Conservation (phyloP, 2,888 invertebrate species). For the Petrolisthes cinctipes region DNA sequence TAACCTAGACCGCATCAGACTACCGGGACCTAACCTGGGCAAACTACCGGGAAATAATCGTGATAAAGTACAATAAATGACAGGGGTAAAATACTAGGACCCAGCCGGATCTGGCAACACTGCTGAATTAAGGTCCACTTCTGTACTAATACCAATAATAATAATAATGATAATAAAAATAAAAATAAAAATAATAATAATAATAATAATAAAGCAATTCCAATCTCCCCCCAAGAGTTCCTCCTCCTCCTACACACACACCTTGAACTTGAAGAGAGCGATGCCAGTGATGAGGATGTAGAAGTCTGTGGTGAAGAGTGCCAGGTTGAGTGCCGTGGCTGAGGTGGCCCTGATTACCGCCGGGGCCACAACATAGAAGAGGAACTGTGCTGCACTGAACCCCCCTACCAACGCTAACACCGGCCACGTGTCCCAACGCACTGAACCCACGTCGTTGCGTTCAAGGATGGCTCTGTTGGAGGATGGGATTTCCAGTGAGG, state of each 20-base stretch:
- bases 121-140: no score
- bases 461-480: slow-evolving; percentile 76
- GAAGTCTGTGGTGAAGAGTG: slow-evolving; percentile 86
- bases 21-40: no score
- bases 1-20: no score
- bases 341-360: slow-evolving; percentile 82
- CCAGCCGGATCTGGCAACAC: no score
- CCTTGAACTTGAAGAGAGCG: slow-evolving; percentile 79
- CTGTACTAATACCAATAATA: no score
- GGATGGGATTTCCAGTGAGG: background rate
- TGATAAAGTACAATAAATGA: no score
- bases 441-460: slow-evolving; percentile 77
- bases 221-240: no score
- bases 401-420: slow-evolving; percentile 75
- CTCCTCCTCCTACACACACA: background rate
- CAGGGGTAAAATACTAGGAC: no score
- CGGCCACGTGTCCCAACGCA: slow-evolving; percentile 76
- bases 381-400: slow-evolving; percentile 81
- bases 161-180: no score
- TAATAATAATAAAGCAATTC: no score
- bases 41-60: no score
- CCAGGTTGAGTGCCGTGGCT: slow-evolving; percentile 85
- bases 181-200: no score
- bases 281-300: slow-evolving; percentile 86
- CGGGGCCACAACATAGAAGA: slow-evolving; percentile 82